These are phyloP conservation scores for Champsocephalus gunnari DNA, from an alignment of 2,797 vertebrate species.

Conservation along the genomic window DNA sequence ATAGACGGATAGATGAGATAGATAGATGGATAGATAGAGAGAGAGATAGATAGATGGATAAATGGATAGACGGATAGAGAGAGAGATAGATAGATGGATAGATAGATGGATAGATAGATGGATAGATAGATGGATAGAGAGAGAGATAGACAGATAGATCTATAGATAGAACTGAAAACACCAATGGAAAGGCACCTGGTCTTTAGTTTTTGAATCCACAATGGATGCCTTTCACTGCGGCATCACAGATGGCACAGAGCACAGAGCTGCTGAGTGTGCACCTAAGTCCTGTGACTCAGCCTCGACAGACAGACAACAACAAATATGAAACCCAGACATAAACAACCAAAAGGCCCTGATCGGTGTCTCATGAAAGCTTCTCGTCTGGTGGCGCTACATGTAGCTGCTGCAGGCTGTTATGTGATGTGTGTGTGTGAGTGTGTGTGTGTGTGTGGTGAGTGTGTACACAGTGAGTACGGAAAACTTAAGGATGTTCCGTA, in stretches of 20 bases:
- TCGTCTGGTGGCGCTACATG: neutral
- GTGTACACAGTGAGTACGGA: neutral
- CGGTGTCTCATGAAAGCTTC: neutral
- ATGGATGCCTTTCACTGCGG: neutral
- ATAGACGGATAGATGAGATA: no score
- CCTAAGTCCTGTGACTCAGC: constrained; percentile 19
- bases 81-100: no score
- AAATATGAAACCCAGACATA: constrained; percentile 19
- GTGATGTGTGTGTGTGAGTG: no score
- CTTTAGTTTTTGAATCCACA: neutral
- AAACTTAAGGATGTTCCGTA: constrained; percentile 21
- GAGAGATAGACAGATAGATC: no score
- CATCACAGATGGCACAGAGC: neutral
- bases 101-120: no score
- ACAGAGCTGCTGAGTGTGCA: constrained; percentile 1
- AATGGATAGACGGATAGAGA: no score
- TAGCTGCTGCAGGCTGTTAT: neutral
- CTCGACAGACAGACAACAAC: neutral
- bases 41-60: no score
- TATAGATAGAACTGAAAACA: no score
- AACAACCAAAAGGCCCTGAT: constrained; percentile 1
- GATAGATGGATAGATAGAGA: no score
- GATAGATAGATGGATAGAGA: no score
- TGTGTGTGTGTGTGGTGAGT: neutral
- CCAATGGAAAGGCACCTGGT: neutral